Conservation (phyloP, 2,113 vertebrate genomes). For the Corythornis cristatus region DNA sequence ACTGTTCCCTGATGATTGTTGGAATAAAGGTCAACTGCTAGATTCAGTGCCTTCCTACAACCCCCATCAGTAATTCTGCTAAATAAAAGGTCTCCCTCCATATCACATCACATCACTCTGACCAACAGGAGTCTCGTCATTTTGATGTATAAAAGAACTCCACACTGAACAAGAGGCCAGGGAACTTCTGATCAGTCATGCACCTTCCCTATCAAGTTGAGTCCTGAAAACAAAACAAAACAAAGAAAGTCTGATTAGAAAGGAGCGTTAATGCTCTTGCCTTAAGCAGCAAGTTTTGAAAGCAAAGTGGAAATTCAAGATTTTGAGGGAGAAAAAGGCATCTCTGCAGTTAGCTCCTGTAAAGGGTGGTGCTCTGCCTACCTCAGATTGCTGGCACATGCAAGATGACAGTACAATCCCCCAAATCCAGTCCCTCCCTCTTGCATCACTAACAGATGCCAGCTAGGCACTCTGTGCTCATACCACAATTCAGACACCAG, state of each 20-base stretch:
- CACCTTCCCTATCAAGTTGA: fast-evolving
- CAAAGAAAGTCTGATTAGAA: neutral
- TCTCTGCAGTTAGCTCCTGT: neutral
- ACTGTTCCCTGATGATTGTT: neutral
- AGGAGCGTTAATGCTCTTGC: neutral
- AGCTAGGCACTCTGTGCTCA: neutral
- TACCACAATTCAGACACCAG: neutral
- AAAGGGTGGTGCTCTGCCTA: neutral
- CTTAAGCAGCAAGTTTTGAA: neutral
- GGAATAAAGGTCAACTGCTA: neutral
- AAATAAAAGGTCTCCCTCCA: neutral
- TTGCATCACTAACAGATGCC: neutral
- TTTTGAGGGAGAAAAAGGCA: neutral
- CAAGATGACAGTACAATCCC: neutral
- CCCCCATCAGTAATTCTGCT: neutral
- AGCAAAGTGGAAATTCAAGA: neutral
- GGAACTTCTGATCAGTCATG: neutral
- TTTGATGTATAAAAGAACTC: fast-evolving
- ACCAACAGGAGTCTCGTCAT: fast-evolving
- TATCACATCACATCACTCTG: neutral
- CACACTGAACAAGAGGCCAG: neutral
- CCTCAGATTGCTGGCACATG: neutral
- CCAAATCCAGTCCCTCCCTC: neutral
- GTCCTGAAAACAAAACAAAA: neutral
- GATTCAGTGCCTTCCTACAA: neutral